Evolutionary conservation across 2,888 invertebrate species (phyloP).

Genomic region (Cheilosia pagana): DNA sequence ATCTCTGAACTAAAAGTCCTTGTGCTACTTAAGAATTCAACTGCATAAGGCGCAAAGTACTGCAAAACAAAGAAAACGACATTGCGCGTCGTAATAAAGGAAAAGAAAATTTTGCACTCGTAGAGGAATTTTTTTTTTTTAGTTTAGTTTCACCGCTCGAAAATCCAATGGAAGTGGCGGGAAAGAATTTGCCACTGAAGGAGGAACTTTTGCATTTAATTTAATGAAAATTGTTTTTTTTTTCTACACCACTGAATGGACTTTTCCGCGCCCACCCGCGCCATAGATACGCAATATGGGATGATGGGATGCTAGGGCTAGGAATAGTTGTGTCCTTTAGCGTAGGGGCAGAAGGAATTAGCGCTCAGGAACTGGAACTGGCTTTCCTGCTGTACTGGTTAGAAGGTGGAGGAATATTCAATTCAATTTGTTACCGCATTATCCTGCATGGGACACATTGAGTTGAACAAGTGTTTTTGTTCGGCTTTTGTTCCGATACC

Average conservation of each 20-base stretch:
- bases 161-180: slow-evolving; percentile 44
- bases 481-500: slow-evolving; percentile 15
- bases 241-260: slow-evolving; percentile 29
- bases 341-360: slow-evolving; percentile 32
- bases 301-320: slow-evolving; percentile 27
- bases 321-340: slow-evolving; percentile 8
- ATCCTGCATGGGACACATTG: slow-evolving; percentile 50
- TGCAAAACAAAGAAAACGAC: slow-evolving; percentile 55
- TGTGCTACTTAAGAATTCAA: slow-evolving; percentile 72
- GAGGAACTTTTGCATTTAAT: slow-evolving; percentile 69
- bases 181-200: slow-evolving; percentile 34
- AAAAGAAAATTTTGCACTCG: slow-evolving; percentile 53
- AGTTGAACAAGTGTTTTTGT: slow-evolving; percentile 47
- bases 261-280: slow-evolving; percentile 2
- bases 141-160: slow-evolving; percentile 14
- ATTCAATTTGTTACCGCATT: slow-evolving; percentile 48
- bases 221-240: slow-evolving; percentile 55
- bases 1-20: slow-evolving; percentile 51
- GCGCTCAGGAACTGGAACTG: neutral
- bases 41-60: slow-evolving; percentile 69
- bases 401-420: slow-evolving; percentile 14
- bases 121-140: slow-evolving; percentile 17
- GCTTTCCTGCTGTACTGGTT: neutral
- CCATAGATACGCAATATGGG: neutral
- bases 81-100: slow-evolving; percentile 47